A percentile compares a stretch with the other conserved stretches of the same genome.
Conservation (phyloP, 2,888 invertebrate genomes). For the Andrena praecox region DNA sequence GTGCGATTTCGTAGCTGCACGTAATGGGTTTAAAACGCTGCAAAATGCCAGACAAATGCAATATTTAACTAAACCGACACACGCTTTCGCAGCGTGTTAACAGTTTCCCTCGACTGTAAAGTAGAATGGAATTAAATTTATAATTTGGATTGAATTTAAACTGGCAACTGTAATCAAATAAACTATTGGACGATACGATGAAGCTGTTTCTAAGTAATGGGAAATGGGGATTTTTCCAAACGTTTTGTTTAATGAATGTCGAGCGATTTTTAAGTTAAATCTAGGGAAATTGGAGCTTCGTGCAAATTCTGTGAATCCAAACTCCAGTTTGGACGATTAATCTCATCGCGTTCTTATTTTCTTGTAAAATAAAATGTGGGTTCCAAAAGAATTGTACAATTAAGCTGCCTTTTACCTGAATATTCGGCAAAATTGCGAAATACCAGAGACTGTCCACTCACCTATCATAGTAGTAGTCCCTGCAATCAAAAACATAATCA, state of each 20-base stretch:
- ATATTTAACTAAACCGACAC: slow-evolving; percentile 14
- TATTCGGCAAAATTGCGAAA: neutral
- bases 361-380: no score
- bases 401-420: slow-evolving; percentile 9
- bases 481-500: slow-evolving; percentile 85
- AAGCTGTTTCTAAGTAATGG: neutral
- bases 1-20: neutral
- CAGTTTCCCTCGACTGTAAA: slow-evolving; percentile 1
- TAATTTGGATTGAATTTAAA: slow-evolving; percentile 2
- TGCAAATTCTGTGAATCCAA: neutral
- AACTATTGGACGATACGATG: neutral
- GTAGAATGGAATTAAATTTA: slow-evolving; percentile 8
- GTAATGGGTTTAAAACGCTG: slow-evolving; percentile 6
- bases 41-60: slow-evolving; percentile 4
- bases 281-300: neutral
- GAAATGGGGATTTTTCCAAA: neutral
- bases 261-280: neutral
- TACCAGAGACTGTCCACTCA: slow-evolving; percentile 82
- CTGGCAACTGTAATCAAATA: neutral
- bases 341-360: no score
- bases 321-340: no score
- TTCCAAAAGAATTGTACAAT: neutral
- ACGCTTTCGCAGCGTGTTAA: neutral
- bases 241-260: neutral
- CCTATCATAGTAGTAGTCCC: slow-evolving; percentile 90